A percentile compares a stretch with the other conserved stretches of the same genome.
phyloP scores from a whole-genome alignment of 2,888 invertebrate species.

The Cantharis lateralis region DNA sequence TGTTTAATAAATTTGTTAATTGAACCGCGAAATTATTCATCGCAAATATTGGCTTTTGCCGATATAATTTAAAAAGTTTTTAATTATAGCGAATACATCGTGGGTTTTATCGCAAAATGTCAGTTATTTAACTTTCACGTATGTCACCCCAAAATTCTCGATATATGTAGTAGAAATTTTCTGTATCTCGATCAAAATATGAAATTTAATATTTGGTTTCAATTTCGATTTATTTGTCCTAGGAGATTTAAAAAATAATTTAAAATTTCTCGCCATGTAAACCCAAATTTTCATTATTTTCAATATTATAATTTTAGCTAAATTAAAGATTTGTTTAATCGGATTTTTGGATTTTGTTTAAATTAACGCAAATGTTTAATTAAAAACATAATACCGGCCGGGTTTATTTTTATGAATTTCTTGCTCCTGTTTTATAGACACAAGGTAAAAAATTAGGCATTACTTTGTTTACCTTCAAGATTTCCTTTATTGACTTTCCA shows the following conservation, averaged over 20 bases:
- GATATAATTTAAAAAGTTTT: background rate
- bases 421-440: background rate
- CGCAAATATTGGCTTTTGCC: background rate
- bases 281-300: constrained; percentile 8
- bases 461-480: background rate
- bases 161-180: background rate
- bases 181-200: background rate
- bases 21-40: background rate
- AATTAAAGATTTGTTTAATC: background rate
- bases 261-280: constrained; percentile 16
- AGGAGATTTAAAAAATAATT: constrained; percentile 22
- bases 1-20: background rate
- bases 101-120: background rate
- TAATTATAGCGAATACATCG: background rate
- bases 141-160: background rate
- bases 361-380: background rate
- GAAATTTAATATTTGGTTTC: constrained; percentile 27
- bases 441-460: background rate
- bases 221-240: constrained; percentile 25
- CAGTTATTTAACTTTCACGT: background rate
- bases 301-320: background rate
- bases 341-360: background rate
- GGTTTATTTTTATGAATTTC: background rate
- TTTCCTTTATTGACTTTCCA: constrained; percentile 9
- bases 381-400: background rate